Percentiles rank a stretch among this genome's conserved stretches.
Conservation (phyloP, 2,797 vertebrate genomes). For the Mastacembelus armatus region DNA sequence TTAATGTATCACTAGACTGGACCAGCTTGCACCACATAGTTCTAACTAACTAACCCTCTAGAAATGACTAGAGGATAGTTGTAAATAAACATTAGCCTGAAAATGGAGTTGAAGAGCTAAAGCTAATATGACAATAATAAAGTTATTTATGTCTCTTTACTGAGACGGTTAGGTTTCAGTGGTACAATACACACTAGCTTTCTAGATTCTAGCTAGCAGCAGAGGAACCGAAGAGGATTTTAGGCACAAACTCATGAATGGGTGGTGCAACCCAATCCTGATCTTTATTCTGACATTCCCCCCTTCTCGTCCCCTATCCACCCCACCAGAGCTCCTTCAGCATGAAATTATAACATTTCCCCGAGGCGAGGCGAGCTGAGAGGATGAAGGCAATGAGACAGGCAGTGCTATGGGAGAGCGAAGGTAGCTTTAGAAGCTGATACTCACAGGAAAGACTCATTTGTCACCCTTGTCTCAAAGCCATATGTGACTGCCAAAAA, state of each 20-base stretch:
- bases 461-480: slow-evolving; percentile 77
- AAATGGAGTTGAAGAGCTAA: too few species aligned
- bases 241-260: background rate
- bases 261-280: slow-evolving; percentile 59
- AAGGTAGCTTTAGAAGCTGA: slow-evolving; percentile 67
- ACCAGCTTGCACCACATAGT: background rate
- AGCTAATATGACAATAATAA: too few species aligned
- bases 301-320: slow-evolving; percentile 55
- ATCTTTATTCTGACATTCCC: slow-evolving; percentile 82
- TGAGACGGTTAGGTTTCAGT: background rate
- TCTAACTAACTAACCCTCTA: background rate
- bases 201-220: background rate
- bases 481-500: slow-evolving; percentile 64
- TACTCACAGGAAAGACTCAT: slow-evolving; percentile 74
- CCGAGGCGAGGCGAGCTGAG: slow-evolving; percentile 56
- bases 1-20: background rate
- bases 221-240: background rate
- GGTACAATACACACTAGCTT: background rate
- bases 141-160: too few species aligned
- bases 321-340: slow-evolving; percentile 66
- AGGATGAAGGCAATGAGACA: slow-evolving; percentile 60
- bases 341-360: slow-evolving; percentile 90
- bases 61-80: background rate
- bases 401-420: slow-evolving; percentile 62
- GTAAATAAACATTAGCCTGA: too few species aligned